These are phyloP conservation scores for Melanotus villosus DNA, from an alignment of 2,888 invertebrate genomes.

Conservation along the genomic window DNA sequence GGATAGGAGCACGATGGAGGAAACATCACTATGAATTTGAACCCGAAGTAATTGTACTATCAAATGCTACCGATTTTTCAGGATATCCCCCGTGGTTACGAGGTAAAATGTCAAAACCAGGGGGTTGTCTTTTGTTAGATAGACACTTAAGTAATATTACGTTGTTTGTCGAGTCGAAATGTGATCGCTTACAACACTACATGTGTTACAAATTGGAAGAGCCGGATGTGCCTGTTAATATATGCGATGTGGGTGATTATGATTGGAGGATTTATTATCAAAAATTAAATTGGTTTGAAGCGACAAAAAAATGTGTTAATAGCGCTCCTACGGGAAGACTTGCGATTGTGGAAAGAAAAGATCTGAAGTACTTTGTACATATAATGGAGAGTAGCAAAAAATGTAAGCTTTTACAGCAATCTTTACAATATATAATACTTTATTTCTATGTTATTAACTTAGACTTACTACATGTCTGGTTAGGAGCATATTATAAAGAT, in stretches of 20 bases:
- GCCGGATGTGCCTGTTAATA: neutral
- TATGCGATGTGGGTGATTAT: neutral
- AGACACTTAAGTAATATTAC: conserved; percentile 16
- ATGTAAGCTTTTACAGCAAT: neutral
- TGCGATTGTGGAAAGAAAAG: conserved; percentile 12
- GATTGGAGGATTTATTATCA: conserved; percentile 19
- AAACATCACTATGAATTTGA: conserved; percentile 60
- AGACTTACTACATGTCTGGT: conserved; percentile 19
- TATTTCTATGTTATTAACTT: neutral
- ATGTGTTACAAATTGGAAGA: conserved; percentile 17
- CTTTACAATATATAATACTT: neutral
- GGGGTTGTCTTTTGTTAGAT: conserved; percentile 7
- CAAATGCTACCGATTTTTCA: neutral
- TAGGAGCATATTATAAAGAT: conserved; percentile 1
- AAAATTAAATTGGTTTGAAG: neutral
- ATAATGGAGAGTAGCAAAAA: conserved; percentile 8
- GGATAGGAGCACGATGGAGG: conserved; percentile 70
- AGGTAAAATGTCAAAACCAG: neutral
- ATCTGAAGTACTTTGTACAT: conserved; percentile 8
- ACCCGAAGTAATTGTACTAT: neutral
- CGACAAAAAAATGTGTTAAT: neutral
- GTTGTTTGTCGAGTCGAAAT: conserved; percentile 16
- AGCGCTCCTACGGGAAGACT: conserved; percentile 10
- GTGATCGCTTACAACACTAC: neutral
- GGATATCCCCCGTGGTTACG: conserved; percentile 19